A percentile compares a stretch with the other conserved stretches of the same genome.
Evolutionary conservation across 2,113 vertebrate genomes (phyloP).

Genomic region (Nothoprocta pentlandii): DNA sequence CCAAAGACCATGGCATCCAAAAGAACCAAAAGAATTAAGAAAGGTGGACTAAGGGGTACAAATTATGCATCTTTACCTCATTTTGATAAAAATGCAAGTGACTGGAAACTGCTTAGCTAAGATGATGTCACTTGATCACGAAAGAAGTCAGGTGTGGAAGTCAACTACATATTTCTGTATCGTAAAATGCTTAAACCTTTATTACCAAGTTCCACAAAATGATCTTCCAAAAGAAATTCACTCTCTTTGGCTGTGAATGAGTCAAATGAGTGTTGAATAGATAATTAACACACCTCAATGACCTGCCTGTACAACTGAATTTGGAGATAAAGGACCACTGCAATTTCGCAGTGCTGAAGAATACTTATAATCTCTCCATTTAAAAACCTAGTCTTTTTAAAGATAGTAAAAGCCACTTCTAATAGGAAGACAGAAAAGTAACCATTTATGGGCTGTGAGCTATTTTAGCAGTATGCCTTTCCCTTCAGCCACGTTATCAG

Average conservation of each 20-base stretch:
- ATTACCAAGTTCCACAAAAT: neutral
- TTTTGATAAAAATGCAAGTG: fast-evolving
- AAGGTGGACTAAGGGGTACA: fast-evolving
- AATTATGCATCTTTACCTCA: fast-evolving
- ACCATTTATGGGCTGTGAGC: neutral
- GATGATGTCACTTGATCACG: neutral
- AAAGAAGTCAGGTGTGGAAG: neutral
- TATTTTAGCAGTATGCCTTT: neutral
- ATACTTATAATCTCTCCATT: neutral
- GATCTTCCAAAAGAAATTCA: neutral
- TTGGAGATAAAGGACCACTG: neutral
- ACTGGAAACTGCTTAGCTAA: neutral
- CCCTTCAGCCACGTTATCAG: constrained; percentile 59
- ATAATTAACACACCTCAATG: neutral
- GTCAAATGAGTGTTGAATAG: neutral
- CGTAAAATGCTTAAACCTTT: neutral
- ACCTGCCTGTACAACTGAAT: neutral
- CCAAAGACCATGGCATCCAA: neutral
- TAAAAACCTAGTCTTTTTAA: neutral
- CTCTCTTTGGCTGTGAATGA: neutral
- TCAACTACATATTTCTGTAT: neutral
- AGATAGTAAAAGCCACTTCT: neutral
- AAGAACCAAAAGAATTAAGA: neutral
- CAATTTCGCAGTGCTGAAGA: neutral
- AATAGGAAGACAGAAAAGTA: neutral